Evolutionary conservation across 2,113 vertebrate genomes (phyloP).

Genomic region (Lathamus discolor): DNA sequence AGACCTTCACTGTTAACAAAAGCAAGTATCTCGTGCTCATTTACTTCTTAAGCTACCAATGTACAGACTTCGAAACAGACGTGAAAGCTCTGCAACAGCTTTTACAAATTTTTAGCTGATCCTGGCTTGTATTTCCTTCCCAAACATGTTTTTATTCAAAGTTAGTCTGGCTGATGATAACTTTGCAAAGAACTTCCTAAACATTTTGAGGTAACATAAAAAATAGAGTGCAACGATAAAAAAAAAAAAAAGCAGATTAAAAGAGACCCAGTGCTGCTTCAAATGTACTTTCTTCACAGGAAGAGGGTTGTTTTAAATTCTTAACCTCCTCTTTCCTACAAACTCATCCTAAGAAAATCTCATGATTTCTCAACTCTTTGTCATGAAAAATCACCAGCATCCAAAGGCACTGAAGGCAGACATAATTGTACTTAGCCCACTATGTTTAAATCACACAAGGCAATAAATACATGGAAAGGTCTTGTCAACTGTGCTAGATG

Average conservation of each 20-base stretch:
- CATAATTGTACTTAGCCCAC: not conserved
- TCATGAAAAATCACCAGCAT: not conserved
- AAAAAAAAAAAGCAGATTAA: not conserved
- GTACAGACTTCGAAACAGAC: not conserved
- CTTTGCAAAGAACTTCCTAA: not conserved
- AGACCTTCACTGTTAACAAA: not conserved
- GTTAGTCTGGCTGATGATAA: not conserved
- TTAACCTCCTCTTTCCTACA: not conserved
- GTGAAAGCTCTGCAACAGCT: not conserved
- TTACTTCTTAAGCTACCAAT: not conserved
- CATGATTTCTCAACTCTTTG: not conserved
- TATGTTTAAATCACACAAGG: not conserved
- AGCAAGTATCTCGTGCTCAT: not conserved
- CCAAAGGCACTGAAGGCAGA: not conserved
- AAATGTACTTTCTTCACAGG: not conserved
- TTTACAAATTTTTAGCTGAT: not conserved
- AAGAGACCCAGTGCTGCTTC: not conserved
- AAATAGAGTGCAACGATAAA: not conserved
- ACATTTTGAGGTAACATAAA: not conserved
- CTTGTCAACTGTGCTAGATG: not conserved
- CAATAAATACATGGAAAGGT: not conserved
- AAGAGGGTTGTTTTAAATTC: fast-evolving
- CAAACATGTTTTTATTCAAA: not conserved
- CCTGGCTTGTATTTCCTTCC: not conserved
- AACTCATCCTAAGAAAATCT: not conserved